Evolutionary conservation across 2,888 invertebrate species (phyloP), one percentile per base, ranked within the genome.

Genomic region (Liposcelis brunnea): DNA sequence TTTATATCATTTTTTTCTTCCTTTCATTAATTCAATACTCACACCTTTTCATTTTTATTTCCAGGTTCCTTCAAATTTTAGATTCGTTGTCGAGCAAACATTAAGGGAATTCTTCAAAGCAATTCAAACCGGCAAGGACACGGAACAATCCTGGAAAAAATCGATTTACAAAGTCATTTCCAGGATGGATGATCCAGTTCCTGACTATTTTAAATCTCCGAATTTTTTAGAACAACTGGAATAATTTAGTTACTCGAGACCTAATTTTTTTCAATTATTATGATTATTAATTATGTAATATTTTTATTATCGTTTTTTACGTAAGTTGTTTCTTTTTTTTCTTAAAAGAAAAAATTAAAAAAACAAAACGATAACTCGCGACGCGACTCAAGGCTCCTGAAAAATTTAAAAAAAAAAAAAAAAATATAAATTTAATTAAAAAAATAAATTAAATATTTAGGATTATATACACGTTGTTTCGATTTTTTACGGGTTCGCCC

Each of bases 121-220:
- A 55, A 87, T 99, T 62, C 85, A 87, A 64, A 80, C 85, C 59
- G 91, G 90, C 55, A 93, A 95, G 67, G 98, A 99, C 70, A 74
- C 80, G 49, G 98, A 99, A 64, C 97, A 95, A 66, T 95, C 95
- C 61, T 99, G 98, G 98, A 99, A 99, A 74, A 99, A 99, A 68
- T 85, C 94, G 59, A 99, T 99, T 69, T 99, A 99, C 77, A 99
- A 99, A 69, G 84, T 99, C 60, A 99, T 99, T 68, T 94, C 95
- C 59, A 81, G 97, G 64, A 75, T 98, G 69, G 98, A 99, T 71
- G 97, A 97, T 68, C 84, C 86, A 52, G 90, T 99, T 59, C 98
- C 98, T 55, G 98, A 98, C 65, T 97, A 93, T 74, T 98, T 99
- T 78, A 98, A 98, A 69, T 90, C 93, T 60, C 93, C 95, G 55